A percentile compares a stretch with the other conserved stretches of the same genome.
Evolutionary conservation across 2,113 vertebrate genomes (phyloP).

Genomic region (Cranoglanis bouderius): DNA sequence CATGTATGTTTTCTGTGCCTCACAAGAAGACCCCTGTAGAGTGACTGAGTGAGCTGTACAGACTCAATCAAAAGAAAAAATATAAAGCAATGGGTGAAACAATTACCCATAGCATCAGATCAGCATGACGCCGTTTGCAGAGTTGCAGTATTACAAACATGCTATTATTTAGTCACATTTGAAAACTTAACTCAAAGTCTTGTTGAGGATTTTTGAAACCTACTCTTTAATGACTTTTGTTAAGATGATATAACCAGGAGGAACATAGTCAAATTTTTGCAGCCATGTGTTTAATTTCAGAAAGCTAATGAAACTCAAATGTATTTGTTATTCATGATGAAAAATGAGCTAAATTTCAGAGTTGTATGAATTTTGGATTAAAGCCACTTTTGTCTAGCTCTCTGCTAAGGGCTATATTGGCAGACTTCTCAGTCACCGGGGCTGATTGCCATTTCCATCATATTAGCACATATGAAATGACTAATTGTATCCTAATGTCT

Average conservation of each 20-base stretch:
- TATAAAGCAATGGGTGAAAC: slow-evolving; percentile 5
- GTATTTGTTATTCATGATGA: slow-evolving; percentile 51
- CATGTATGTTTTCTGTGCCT: slow-evolving; percentile 7
- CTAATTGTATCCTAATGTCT: slow-evolving; percentile 63
- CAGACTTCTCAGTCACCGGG: slow-evolving; percentile 57
- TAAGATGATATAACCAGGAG: neutral
- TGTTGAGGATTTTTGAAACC: neutral
- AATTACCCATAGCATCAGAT: slow-evolving; percentile 24
- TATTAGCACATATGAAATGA: slow-evolving; percentile 68
- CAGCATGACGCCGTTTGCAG: neutral
- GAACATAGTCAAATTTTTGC: slow-evolving; percentile 31
- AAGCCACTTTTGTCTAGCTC: slow-evolving; percentile 47
- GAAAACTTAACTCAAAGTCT: neutral
- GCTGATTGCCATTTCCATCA: slow-evolving; percentile 61
- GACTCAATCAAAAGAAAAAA: slow-evolving; percentile 6
- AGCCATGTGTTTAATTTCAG: slow-evolving; percentile 49
- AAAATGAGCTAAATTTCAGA: slow-evolving; percentile 60
- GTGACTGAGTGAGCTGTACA: slow-evolving; percentile 2
- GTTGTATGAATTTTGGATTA: slow-evolving; percentile 62
- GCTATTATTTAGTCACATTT: slow-evolving; percentile 6
- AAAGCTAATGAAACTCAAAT: slow-evolving; percentile 46
- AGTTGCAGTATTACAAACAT: slow-evolving; percentile 6
- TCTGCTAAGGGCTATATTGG: slow-evolving; percentile 53
- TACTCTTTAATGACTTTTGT: slow-evolving; percentile 3
- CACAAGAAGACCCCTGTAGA: neutral